phyloP scores from a whole-genome alignment of 1,140 invertebrate genomes.

The Lucilia cuprina region DNA sequence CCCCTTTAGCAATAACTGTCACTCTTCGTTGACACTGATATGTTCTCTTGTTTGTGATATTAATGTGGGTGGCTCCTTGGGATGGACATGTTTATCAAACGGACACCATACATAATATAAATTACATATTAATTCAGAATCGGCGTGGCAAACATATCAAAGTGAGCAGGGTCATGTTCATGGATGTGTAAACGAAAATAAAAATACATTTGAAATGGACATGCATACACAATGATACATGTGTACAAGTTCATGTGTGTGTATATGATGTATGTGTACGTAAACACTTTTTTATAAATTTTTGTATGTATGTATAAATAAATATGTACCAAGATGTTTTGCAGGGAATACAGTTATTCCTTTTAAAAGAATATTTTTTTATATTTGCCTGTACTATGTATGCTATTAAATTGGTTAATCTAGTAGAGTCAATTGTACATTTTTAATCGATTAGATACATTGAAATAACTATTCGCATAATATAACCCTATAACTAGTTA shows the following conservation, averaged over 20 bases:
- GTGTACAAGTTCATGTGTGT: too few species aligned
- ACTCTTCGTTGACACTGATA: conserved; percentile 22
- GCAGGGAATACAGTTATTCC: too few species aligned
- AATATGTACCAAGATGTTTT: not conserved
- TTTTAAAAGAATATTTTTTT: too few species aligned
- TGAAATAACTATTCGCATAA: too few species aligned
- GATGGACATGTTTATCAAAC: not conserved
- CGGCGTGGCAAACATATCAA: not conserved
- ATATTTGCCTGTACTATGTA: too few species aligned
- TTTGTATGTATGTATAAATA: not conserved
- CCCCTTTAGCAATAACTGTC: conserved; percentile 26
- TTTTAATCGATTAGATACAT: too few species aligned
- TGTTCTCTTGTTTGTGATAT: not conserved
- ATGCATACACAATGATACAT: not conserved
- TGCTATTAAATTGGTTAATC: too few species aligned
- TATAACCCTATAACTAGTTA: too few species aligned
- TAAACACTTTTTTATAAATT: not conserved
- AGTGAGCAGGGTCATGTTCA: conserved; percentile 19
- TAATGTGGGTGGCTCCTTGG: not conserved
- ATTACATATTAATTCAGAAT: conserved; percentile 23
- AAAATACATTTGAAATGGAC: not conserved
- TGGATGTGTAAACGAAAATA: not conserved
- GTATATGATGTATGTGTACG: too few species aligned
- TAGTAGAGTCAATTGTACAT: too few species aligned
- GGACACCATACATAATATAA: not conserved